Percentiles rank a stretch among this genome's conserved stretches.
Evolutionary conservation across 2,888 invertebrate genomes (phyloP).

Genomic region (Eudemis profundana): DNA sequence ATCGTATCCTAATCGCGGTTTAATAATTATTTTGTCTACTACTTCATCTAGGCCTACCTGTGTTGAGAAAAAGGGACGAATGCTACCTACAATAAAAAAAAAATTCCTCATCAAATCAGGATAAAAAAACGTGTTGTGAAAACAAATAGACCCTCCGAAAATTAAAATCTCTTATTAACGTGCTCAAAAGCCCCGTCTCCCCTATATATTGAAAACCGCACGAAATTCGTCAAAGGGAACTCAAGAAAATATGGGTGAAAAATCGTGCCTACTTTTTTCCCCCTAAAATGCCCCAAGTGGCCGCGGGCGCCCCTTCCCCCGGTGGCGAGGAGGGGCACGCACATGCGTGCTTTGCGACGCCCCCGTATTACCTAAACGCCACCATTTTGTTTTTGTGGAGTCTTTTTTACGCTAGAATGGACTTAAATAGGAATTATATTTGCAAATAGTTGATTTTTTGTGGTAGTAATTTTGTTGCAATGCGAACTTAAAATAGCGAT

Average conservation of each 20-base stretch:
- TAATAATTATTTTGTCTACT: too few species aligned
- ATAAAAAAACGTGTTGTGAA: conserved; percentile 64
- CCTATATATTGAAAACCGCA: conserved; percentile 52
- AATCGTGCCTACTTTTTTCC: conserved; percentile 54
- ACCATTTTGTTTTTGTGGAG: conserved; percentile 79
- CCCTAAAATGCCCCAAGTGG: conserved; percentile 51
- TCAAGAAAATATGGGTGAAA: conserved; percentile 60
- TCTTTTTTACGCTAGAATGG: conserved; percentile 45
- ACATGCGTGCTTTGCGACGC: conserved; percentile 76
- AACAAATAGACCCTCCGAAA: conserved; percentile 61
- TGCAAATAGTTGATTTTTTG: conserved; percentile 6
- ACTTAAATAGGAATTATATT: conserved; percentile 44
- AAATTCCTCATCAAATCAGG: conserved; percentile 65
- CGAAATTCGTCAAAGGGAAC: conserved; percentile 62
- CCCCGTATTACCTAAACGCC: conserved; percentile 72
- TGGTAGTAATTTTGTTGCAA: not conserved
- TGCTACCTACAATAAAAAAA: conserved; percentile 1
- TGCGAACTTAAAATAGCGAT: too few species aligned
- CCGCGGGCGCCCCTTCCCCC: conserved; percentile 50
- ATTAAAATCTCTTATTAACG: conserved; percentile 69
- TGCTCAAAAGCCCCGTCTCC: conserved; percentile 66
- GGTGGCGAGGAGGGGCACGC: conserved; percentile 62
- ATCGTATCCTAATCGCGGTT: too few species aligned
- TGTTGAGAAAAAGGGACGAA: too few species aligned
- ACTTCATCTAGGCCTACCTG: too few species aligned